These are phyloP conservation scores for Drosophila rellima DNA, from an alignment of 2,888 invertebrate species.

Conservation along the genomic window DNA sequence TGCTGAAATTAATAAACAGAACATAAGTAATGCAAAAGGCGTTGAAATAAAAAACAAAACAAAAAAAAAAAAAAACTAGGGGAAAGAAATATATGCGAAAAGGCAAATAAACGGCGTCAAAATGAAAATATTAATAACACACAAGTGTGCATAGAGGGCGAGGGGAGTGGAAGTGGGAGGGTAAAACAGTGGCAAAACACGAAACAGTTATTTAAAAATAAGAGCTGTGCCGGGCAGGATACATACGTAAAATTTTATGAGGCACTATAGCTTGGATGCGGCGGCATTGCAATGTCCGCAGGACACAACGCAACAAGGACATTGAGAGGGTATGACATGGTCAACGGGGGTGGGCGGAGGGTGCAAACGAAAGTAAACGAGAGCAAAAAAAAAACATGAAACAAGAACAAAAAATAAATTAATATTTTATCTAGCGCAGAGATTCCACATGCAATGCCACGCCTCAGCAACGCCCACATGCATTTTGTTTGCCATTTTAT, in stretches of 20 bases:
- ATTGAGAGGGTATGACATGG: background rate
- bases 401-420: conserved; percentile 65
- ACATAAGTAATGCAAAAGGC: conserved; percentile 51
- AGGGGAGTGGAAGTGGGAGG: background rate
- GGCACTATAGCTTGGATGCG: conserved; percentile 69
- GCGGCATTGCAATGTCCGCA: conserved; percentile 34
- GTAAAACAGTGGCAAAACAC: conserved; percentile 38
- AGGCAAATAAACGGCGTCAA: conserved; percentile 63
- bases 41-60: conserved; percentile 27
- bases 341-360: background rate
- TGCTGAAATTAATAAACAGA: conserved; percentile 58
- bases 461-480: conserved; percentile 50
- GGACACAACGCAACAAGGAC: conserved; percentile 30
- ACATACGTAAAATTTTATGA: conserved; percentile 72
- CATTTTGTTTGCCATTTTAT: conserved; percentile 81
- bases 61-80: conserved; percentile 7
- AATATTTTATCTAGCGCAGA: conserved; percentile 81
- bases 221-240: conserved; percentile 45
- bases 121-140: conserved; percentile 77
- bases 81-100: conserved; percentile 15
- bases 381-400: conserved; percentile 6
- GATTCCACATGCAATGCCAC: conserved; percentile 75
- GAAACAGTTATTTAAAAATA: conserved; percentile 76
- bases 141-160: conserved; percentile 7
- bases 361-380: conserved; percentile 32